Base-by-base conservation (phyloP, 30 jellyfish, hydroid and myxozoan genomes). In the Haliclystus octoradiatus region DNA sequence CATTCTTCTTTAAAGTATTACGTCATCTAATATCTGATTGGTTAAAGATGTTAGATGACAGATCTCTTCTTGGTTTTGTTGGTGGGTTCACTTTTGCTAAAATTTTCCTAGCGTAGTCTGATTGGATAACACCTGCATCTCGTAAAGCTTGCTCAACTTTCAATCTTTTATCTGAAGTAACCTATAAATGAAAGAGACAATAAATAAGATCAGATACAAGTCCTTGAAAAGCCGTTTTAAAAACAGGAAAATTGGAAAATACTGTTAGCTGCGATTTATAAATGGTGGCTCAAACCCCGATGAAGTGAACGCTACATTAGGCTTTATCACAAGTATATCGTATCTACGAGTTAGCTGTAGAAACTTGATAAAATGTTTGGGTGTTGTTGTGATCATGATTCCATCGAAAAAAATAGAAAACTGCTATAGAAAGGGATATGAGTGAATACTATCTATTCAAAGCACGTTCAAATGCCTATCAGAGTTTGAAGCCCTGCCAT, bases 61-160 rank as follows among this genome's bases (percentile, higher is more conserved):
- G 72, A 32, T 84, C 95, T 60, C 66, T 76, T 60, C 95, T 74
- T 65, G 96, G 96, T 24, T 40, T 63, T 28, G 96, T 69, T 1
- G 96, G 96, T 2, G 96, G 96, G 0, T 84, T 79, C 33, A 78
- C 81, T 31, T 40, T 69, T 7, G 93, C 34, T 23, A 85, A 15
- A 27, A 85, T 80, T 25, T 69, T 64, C 64, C 96, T 73, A 4
- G 91, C 96, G 73, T 85, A 85, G 12, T 72, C 85, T 1, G 91
- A 70, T 30, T 63, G 78, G 57, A 78, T 93, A 30, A 85, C 49
- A 27, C 88, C 88, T 50, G 91, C 96, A 28, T 78, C 28, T 63
- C 96, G 80, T 35, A 85, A 63, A 0, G 96, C 96, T 19, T 68
- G 32, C 62, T 85, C 96, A 29, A 81, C 65, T 57, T 79, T 78